A percentile compares a stretch with the other conserved stretches of the same genome.
phyloP scores from a whole-genome alignment of 2,888 invertebrate genomes.

The Phyto melanocephala region DNA sequence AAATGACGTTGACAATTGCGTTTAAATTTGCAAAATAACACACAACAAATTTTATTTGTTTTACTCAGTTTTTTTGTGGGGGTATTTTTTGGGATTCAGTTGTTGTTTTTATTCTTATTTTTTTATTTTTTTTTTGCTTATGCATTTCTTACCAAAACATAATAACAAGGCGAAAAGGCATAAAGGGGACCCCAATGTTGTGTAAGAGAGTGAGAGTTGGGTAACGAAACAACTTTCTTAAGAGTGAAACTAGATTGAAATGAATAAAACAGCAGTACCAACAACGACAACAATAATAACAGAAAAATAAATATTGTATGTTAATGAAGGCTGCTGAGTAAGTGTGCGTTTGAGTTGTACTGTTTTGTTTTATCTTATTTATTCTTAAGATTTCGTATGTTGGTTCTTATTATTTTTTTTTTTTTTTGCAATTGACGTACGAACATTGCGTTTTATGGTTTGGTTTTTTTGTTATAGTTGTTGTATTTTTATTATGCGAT shows the following conservation, averaged over 20 bases:
- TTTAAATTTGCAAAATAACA: slow-evolving; percentile 50
- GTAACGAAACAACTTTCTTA: slow-evolving; percentile 38
- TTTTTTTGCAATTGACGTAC: slow-evolving; percentile 50
- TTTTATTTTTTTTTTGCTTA: slow-evolving; percentile 4
- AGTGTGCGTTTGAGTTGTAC: slow-evolving; percentile 7
- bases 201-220: slow-evolving; percentile 12
- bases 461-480: slow-evolving; percentile 14
- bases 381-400: background rate
- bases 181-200: background rate
- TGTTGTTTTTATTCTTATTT: background rate
- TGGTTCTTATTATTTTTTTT: background rate
- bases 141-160: slow-evolving; percentile 24
- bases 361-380: slow-evolving; percentile 51
- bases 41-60: background rate
- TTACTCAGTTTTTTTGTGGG: background rate
- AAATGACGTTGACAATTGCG: slow-evolving; percentile 52
- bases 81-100: slow-evolving; percentile 15
- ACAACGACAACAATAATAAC: slow-evolving; percentile 27
- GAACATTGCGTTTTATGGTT: slow-evolving; percentile 43
- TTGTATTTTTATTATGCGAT: slow-evolving; percentile 24
- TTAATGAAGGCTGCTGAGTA: slow-evolving; percentile 57
- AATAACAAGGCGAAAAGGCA: background rate
- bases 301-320: slow-evolving; percentile 48
- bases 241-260: slow-evolving; percentile 38
- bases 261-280: background rate